A percentile compares a stretch with the other conserved stretches of the same genome.
phyloP scores from a whole-genome alignment of 2,888 invertebrate genomes.

The Eilema depressum region DNA sequence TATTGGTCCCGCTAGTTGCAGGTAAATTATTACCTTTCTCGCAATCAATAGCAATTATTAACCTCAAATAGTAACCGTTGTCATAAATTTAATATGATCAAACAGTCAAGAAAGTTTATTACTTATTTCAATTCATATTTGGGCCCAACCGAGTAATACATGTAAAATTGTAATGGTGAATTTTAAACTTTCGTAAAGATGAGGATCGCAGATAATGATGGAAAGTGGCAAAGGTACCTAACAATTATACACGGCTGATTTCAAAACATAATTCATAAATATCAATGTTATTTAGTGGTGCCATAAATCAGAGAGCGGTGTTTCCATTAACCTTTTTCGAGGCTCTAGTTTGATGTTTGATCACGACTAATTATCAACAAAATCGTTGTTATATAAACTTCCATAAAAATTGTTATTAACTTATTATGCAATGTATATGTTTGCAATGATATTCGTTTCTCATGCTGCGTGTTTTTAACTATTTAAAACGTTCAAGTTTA shows the following conservation, averaged over 20 bases:
- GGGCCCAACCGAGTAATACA: not conserved
- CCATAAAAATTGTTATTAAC: conserved; percentile 8
- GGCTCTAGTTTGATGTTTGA: conserved; percentile 27
- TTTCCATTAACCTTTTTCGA: conserved; percentile 43
- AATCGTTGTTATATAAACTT: conserved; percentile 29
- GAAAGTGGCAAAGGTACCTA: conserved; percentile 28
- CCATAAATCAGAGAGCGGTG: conserved; percentile 38
- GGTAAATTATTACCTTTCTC: conserved; percentile 2
- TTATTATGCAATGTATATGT: conserved; percentile 5
- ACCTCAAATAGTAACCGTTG: conserved; percentile 1
- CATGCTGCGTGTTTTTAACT: not conserved
- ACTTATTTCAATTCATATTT: not conserved
- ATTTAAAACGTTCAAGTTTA: not conserved
- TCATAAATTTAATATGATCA: not conserved
- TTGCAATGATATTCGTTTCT: not conserved
- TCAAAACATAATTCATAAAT: conserved; percentile 23
- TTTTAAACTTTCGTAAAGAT: not conserved
- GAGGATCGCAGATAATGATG: conserved; percentile 16
- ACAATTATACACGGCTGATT: conserved; percentile 28
- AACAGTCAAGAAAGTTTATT: not conserved
- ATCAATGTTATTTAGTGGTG: conserved; percentile 29
- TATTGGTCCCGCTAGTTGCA: not conserved
- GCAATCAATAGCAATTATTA: not conserved
- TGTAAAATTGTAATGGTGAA: not conserved
- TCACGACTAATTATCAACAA: conserved; percentile 30